Evolutionary conservation across 2,888 invertebrate species (phyloP), one percentile per base, ranked within the genome.

Genomic region (Tipula vernalis): DNA sequence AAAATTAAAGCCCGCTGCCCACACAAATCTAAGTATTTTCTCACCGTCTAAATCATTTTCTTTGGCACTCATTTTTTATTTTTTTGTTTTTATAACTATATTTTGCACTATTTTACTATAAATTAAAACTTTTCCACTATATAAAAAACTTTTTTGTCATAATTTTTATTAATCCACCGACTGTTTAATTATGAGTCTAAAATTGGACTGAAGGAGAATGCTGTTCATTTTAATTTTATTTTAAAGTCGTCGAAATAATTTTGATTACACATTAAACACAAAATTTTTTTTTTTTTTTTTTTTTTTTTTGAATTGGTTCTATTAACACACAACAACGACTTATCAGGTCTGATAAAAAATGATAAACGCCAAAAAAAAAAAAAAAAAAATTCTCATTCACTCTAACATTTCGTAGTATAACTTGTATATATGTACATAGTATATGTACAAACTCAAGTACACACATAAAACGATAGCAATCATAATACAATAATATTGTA

Each of bases 311-410:
- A 71, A 71, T 71, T 71, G 28, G 71, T 71, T 71, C 71, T 71
- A 71, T 28, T 28, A 71, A 28, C 28, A 28, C 28, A 28, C 28
- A 28, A 28, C 28, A 18, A 18, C 28, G 28, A 71, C 28, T 71
- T 71, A 71, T 71, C 71, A 71, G 71, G 71, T 71, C 71, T 71
- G 71, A 71, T 71, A 71, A 71, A 57, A 71, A 71, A 71, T 71
- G 71, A 71, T 71, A 71, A 28, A 57, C 15, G 15, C 15, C 15
- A 18, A 15, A 28, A 28, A 28, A 28, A 28, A 28, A 28, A 15
- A 57, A 57, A 15, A 3, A 18, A 28, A 71, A 71, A 10, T 18
- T 28, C 71, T 71, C 18, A 15, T 15, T 57, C 15, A 57, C 57
- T 57, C 28, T n/a, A n/a, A n/a, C n/a, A n/a, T n/a, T 1, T 6